Evolutionary conservation across 2,113 vertebrate genomes (phyloP).

Genomic region (Suncus etruscus): DNA sequence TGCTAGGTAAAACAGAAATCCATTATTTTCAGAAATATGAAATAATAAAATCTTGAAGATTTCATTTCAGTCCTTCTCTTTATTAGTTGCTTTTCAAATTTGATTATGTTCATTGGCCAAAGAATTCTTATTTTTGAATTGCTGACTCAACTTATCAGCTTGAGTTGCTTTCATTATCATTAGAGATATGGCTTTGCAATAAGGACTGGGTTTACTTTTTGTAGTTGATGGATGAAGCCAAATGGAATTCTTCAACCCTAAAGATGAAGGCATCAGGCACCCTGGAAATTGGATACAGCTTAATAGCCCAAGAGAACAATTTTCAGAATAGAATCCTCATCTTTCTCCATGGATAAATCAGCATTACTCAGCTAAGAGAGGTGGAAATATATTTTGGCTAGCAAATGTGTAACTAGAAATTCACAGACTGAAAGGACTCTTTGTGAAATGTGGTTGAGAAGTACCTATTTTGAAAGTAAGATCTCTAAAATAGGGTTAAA

Average conservation of each 20-base stretch:
- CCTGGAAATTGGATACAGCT: conserved; percentile 77
- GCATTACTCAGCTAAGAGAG: conserved; percentile 56
- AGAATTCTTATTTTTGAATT: conserved; percentile 72
- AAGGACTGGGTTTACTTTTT: conserved; percentile 59
- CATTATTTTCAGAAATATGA: conserved; percentile 61
- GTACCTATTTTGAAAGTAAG: conserved; percentile 61
- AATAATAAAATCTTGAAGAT: conserved; percentile 30
- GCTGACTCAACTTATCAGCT: conserved; percentile 73
- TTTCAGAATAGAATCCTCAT: conserved; percentile 74
- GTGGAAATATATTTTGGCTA: conserved; percentile 62
- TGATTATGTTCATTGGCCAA: conserved; percentile 67
- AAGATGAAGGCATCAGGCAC: conserved; percentile 71
- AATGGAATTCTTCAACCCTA: conserved; percentile 75
- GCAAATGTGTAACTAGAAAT: conserved; percentile 64
- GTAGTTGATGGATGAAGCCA: conserved; percentile 74
- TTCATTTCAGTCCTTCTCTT: conserved; percentile 38
- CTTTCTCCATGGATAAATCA: conserved; percentile 74
- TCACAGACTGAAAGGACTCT: conserved; percentile 32
- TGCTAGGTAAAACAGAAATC: conserved; percentile 48
- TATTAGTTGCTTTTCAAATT: conserved; percentile 68
- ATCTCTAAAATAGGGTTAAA: conserved; percentile 42
- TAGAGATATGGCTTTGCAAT: conserved; percentile 55
- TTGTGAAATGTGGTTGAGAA: conserved; percentile 46
- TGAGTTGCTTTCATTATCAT: conserved; percentile 71
- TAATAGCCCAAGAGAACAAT: conserved; percentile 79